These are phyloP conservation scores for Leptobrachium leishanense DNA, from an alignment of 2,113 vertebrate genomes.

Conservation along the genomic window DNA sequence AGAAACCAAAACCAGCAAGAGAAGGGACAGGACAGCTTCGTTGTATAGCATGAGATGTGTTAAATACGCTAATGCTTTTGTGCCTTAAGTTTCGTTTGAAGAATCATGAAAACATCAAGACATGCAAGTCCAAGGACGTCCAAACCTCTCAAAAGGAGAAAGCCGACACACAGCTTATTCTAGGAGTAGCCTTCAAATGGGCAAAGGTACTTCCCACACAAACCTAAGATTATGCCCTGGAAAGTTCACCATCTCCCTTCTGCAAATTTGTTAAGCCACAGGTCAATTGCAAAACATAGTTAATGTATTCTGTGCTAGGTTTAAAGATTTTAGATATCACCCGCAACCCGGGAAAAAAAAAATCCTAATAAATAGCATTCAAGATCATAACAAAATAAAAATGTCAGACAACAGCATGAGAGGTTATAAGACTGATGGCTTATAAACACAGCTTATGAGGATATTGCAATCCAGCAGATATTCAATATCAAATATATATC, in stretches of 20 bases:
- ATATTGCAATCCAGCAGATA: conserved; percentile 40
- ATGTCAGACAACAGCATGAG: conserved; percentile 1
- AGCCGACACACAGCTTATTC: neutral
- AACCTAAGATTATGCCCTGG: too few relatives aligned
- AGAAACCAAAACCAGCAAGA: too few relatives aligned
- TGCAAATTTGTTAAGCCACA: neutral
- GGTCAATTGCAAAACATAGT: neutral
- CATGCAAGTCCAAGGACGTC: too few relatives aligned
- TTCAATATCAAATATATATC: conserved; percentile 50
- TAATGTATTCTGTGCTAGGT: conserved; percentile 7
- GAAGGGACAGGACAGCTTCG: too few relatives aligned
- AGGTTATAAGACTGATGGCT: conserved; percentile 42
- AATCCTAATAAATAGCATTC: conserved; percentile 18
- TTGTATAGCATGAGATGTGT: too few relatives aligned
- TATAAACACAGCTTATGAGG: conserved; percentile 48
- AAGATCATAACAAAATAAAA: neutral
- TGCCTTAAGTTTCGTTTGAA: too few relatives aligned
- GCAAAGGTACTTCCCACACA: neutral
- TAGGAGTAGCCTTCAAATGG: neutral
- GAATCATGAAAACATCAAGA: too few relatives aligned
- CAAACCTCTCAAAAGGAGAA: neutral
- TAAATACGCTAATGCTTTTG: too few relatives aligned
- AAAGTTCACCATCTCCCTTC: neutral
- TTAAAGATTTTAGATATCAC: neutral
- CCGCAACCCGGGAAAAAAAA: neutral